phyloP scores from a whole-genome alignment of 2,113 vertebrate species.

The Mugil cephalus region DNA sequence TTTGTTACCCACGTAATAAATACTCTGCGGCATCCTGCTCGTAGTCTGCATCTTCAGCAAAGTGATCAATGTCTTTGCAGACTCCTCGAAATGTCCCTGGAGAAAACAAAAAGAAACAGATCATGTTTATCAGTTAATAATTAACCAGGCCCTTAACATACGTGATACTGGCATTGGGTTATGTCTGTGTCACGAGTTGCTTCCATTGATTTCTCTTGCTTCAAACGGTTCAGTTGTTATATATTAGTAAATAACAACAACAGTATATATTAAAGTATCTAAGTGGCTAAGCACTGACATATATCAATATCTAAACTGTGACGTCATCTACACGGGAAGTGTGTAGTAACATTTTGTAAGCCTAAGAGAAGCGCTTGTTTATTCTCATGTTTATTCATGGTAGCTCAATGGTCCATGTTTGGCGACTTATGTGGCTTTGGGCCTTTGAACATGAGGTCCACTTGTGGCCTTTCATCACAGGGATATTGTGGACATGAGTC shows the following conservation, averaged over 20 bases:
- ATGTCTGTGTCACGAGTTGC: no score
- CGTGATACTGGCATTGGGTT: no score
- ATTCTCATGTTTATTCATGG: background rate
- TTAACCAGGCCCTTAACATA: no score
- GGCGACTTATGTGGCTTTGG: no score
- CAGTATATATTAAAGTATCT: no score
- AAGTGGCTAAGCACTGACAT: no score
- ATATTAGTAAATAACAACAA: no score
- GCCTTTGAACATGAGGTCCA: background rate
- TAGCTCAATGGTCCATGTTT: background rate
- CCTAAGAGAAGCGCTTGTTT: background rate
- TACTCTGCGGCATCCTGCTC: constrained; percentile 97
- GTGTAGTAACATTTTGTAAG: background rate
- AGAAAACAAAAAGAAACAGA: constrained; percentile 39
- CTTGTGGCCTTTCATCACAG: background rate
- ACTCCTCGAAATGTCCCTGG: constrained; percentile 94
- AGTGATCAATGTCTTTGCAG: constrained; percentile 99
- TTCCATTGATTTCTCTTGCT: no score
- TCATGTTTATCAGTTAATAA: no score
- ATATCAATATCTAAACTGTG: background rate
- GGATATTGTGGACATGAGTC: background rate
- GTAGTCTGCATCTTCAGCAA: constrained; percentile 94
- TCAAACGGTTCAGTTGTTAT: no score
- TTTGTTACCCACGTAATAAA: constrained; percentile 89
- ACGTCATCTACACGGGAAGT: background rate